phyloP scores from a whole-genome alignment of 1,140 invertebrate genomes.

The Pseudomyrmex cubaensis region DNA sequence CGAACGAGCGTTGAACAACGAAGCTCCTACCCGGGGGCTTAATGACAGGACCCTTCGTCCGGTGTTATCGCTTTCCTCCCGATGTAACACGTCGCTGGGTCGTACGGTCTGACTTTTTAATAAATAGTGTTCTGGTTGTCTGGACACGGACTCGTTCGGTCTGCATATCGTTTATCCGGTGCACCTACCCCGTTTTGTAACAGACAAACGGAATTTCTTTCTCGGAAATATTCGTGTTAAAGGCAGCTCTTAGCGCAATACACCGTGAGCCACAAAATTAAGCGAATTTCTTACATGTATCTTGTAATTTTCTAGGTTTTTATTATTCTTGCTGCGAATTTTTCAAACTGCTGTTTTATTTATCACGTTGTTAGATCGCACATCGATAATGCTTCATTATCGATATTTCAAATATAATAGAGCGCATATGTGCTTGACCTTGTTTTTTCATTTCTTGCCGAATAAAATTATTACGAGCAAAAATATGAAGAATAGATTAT shows the following conservation, averaged over 20 bases:
- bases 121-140: constrained; percentile 78
- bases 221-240: constrained; percentile 39
- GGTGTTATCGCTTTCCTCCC: constrained; percentile 85
- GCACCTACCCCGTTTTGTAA: constrained; percentile 69
- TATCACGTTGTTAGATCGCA: neutral
- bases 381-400: neutral
- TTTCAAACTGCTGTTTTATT: neutral
- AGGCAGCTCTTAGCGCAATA: neutral
- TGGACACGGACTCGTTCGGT: constrained; percentile 58
- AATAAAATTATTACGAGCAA: constrained; percentile 1
- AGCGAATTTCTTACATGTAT: neutral
- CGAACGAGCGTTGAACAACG: constrained; percentile 46
- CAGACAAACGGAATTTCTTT: constrained; percentile 65
- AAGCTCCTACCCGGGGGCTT: constrained; percentile 71
- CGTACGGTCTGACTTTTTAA: constrained; percentile 78
- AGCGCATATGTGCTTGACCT: neutral
- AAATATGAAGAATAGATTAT: neutral
- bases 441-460: neutral
- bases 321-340: neutral
- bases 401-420: neutral
- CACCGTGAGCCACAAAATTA: neutral
- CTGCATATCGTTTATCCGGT: constrained; percentile 72
- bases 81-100: constrained; percentile 82
- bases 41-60: constrained; percentile 78
- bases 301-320: neutral